phyloP scores from a whole-genome alignment of 2,797 vertebrate genomes.

The Scleropages formosus region DNA sequence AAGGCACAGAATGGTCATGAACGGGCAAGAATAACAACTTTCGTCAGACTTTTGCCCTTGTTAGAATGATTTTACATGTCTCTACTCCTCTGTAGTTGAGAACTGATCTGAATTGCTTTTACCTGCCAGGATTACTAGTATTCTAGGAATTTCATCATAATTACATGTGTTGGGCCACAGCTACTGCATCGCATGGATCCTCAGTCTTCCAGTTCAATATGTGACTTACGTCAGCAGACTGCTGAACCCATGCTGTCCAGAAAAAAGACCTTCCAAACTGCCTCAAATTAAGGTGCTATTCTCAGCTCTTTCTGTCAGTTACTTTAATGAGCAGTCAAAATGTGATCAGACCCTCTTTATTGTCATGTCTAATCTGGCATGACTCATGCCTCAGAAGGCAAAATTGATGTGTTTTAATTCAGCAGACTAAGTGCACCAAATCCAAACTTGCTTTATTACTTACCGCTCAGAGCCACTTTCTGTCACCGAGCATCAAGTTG shows the following conservation, averaged over 20 bases:
- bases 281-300: background rate
- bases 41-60: background rate
- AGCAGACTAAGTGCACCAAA: background rate
- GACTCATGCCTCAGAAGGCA: background rate
- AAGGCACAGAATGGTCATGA: no score
- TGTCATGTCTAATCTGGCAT: slow-evolving; percentile 1
- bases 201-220: background rate
- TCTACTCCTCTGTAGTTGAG: background rate
- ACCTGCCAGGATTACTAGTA: slow-evolving; percentile 14
- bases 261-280: slow-evolving; percentile 7
- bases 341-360: background rate
- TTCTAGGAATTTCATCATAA: slow-evolving; percentile 24
- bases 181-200: slow-evolving; percentile 1
- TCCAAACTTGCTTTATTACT: slow-evolving; percentile 14
- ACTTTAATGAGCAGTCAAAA: background rate
- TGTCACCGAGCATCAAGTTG: background rate
- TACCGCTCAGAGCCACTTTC: slow-evolving; percentile 2
- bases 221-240: slow-evolving; percentile 1
- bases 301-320: background rate
- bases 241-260: slow-evolving; percentile 4
- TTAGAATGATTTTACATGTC: background rate
- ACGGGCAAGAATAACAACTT: background rate
- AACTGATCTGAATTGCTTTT: background rate
- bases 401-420: background rate
- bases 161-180: slow-evolving; percentile 20